Base-by-base conservation (phyloP, 53 echinoderm and acorn worm genomes). In the Actinopyga echinites region DNA sequence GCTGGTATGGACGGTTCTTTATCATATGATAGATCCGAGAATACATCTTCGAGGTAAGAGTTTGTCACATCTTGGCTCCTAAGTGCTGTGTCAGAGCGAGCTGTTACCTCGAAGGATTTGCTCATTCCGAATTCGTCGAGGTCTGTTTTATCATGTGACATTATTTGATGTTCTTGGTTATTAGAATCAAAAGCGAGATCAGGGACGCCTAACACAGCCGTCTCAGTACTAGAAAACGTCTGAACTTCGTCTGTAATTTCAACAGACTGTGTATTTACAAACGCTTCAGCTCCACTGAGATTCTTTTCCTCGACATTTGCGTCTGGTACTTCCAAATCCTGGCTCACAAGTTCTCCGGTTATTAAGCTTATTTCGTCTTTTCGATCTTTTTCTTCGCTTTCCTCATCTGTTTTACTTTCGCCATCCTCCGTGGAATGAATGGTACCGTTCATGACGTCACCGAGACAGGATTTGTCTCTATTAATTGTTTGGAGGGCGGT, bases 81-180 rank as follows among this genome's bases (percentile, higher is more conserved):
- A 49, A 17, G 17, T 0, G 15, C 17, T 15, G 0, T 6, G 13
- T 0, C 17, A 49, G 17, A 17, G 49, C 10, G 8, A 44, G 49
- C 17, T 49, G 49, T 4, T 15, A 49, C 7, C 17, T 36, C 15
- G 7, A 68, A 68, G 3, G 68, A 11, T 68, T 68, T 68, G 37
- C 38, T 68, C 68, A 68, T 68, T 34, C 68, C 68, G 34, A 68
- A 68, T 30, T 20, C 40, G 22, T 68, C 68, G 32, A 34, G 7
- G 68, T 68, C 68, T 22, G 35, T 68, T n/a, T 19, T 20, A n/a
- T 3, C 37, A 4, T 2, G 68, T 15, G 7, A 2, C 17, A 17
- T 13, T 49, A 15, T 17, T 13, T 49, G 49, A 15, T 49, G 49
- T 13, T 15, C 49, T 49, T 49, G 13, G 17, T 1, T 17, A 49